Conservation (phyloP, 2,888 invertebrate species). For the Ctenicera cuprea region DNA sequence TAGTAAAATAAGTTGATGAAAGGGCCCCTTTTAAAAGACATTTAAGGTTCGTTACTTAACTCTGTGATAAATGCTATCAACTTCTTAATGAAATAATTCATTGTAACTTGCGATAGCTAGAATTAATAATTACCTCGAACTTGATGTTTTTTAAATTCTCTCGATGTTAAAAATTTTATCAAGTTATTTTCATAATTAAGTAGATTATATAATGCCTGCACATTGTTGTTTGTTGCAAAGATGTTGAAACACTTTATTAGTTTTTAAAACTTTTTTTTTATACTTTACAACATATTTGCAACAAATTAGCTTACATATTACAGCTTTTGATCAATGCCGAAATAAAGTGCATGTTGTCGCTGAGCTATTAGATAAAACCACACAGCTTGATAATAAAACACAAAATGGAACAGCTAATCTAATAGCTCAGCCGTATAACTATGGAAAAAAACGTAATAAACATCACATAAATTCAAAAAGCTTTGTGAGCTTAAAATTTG, state of each 20-base stretch:
- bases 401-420: constrained; percentile 28
- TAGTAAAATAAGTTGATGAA: constrained; percentile 12
- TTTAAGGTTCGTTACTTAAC: constrained; percentile 12
- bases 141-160: constrained; percentile 53
- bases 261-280: not conserved
- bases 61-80: constrained; percentile 10
- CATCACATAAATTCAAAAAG: constrained; percentile 43
- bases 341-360: constrained; percentile 56
- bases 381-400: constrained; percentile 6
- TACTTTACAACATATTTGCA: constrained; percentile 43
- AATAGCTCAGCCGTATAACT: constrained; percentile 41
- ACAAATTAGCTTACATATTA: constrained; percentile 54
- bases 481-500: constrained; percentile 50
- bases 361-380: constrained; percentile 45
- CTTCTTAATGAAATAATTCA: constrained; percentile 48
- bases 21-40: constrained; percentile 4
- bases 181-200: constrained; percentile 53
- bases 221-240: constrained; percentile 57
- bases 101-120: constrained; percentile 49
- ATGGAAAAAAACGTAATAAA: constrained; percentile 40
- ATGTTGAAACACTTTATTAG: constrained; percentile 29
- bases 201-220: constrained; percentile 61
- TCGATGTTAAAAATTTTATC: constrained; percentile 52
- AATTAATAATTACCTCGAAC: constrained; percentile 47
- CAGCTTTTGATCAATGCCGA: constrained; percentile 58